These are phyloP conservation scores for Dolichallabes microphthalmus DNA, from an alignment of 2,113 vertebrate genomes.

Conservation along the genomic window DNA sequence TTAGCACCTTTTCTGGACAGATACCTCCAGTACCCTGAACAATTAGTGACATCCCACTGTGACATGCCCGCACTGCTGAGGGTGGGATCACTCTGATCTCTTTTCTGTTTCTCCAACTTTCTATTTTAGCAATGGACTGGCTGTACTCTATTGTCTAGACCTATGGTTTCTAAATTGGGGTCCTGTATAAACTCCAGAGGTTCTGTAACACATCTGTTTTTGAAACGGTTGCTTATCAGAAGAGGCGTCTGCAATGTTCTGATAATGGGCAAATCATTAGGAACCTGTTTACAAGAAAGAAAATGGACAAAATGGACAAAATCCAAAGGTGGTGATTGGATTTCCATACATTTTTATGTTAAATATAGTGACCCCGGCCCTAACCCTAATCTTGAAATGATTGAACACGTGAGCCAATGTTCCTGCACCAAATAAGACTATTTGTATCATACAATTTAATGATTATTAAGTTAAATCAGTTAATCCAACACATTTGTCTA, in stretches of 20 bases:
- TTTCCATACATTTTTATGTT: neutral
- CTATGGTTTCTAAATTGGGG: neutral
- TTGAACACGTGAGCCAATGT: neutral
- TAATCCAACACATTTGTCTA: neutral
- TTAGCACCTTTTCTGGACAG: slow-evolving; percentile 27
- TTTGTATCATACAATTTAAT: neutral
- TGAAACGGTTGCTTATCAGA: neutral
- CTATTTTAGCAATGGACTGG: neutral
- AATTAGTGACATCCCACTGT: slow-evolving; percentile 21
- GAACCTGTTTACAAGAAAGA: neutral
- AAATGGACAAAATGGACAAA: neutral
- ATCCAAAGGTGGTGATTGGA: neutral
- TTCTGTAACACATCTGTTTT: neutral
- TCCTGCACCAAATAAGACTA: neutral
- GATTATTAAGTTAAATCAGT: neutral
- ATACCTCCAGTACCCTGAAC: slow-evolving; percentile 14
- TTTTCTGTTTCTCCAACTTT: neutral
- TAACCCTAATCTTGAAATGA: neutral
- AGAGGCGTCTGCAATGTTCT: neutral
- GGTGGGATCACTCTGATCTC: neutral
- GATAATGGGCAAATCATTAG: neutral
- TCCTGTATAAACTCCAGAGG: neutral
- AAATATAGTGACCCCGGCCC: neutral
- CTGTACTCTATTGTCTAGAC: neutral
- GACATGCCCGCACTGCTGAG: neutral